A percentile compares a stretch with the other conserved stretches of the same genome.
phyloP scores from a whole-genome alignment of 1,140 invertebrate genomes.

The Asbolus verrucosus region DNA sequence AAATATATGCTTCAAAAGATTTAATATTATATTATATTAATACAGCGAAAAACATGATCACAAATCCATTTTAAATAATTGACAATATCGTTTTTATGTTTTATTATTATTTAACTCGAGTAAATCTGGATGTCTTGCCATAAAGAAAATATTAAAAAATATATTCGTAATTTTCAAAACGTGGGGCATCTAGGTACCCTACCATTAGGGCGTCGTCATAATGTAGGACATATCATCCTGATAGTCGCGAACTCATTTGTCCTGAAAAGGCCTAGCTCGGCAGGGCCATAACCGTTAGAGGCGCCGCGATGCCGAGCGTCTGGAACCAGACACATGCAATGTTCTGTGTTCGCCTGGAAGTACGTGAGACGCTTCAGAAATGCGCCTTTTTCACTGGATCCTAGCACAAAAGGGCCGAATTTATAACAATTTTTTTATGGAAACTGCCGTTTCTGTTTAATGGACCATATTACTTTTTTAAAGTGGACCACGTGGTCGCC shows the following conservation, averaged over 20 bases:
- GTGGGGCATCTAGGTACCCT: no score
- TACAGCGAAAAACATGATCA: no score
- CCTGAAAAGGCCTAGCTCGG: slow-evolving; percentile 44
- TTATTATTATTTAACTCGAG: no score
- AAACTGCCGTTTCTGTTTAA: slow-evolving; percentile 12
- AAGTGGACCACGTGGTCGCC: slow-evolving; percentile 1
- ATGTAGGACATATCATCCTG: slow-evolving; percentile 39
- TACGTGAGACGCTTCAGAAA: slow-evolving; percentile 42
- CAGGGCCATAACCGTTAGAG: slow-evolving; percentile 44
- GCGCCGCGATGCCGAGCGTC: slow-evolving; percentile 48
- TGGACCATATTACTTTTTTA: slow-evolving; percentile 10
- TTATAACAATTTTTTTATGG: slow-evolving; percentile 26
- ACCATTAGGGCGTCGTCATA: slow-evolving; percentile 23
- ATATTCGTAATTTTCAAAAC: no score
- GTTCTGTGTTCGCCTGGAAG: slow-evolving; percentile 27
- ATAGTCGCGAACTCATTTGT: slow-evolving; percentile 46
- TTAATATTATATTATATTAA: no score
- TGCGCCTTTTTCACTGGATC: slow-evolving; percentile 22
- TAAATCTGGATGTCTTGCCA: no score
- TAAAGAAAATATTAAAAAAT: no score
- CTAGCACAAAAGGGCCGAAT: slow-evolving; percentile 30
- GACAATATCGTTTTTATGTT: no score
- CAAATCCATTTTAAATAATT: no score
- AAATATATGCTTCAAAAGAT: no score
- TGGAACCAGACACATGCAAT: slow-evolving; percentile 48